Conservation (phyloP, 2,888 invertebrate genomes). For the Dione juno region DNA sequence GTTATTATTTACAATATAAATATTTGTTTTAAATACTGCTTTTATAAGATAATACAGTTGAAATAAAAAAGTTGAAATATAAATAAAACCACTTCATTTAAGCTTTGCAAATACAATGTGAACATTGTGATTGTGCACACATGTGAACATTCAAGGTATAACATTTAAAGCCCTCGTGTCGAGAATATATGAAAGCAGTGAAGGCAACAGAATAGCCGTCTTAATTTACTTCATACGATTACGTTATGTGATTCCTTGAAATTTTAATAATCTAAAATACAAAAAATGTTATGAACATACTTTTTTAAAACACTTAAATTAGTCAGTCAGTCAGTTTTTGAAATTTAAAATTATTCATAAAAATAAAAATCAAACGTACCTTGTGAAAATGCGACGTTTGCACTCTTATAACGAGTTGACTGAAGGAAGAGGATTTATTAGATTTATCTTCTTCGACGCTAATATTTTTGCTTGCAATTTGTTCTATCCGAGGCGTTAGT, state of each 20-base stretch:
- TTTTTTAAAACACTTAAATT: too few relatives aligned
- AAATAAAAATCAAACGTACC: slow-evolving; percentile 52
- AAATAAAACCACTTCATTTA: background rate
- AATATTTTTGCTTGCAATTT: slow-evolving; percentile 76
- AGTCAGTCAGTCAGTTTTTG: too few relatives aligned
- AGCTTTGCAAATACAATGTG: slow-evolving; percentile 7
- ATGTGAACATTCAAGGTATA: background rate
- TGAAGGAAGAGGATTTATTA: slow-evolving; percentile 79
- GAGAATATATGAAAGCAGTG: background rate
- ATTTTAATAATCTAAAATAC: too few relatives aligned
- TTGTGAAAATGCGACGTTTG: slow-evolving; percentile 79
- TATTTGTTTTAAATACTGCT: background rate
- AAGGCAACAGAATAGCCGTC: background rate
- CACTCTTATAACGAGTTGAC: slow-evolving; percentile 79
- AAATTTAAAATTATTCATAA: background rate
- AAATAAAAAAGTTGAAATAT: background rate
- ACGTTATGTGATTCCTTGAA: background rate
- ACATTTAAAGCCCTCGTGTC: slow-evolving; percentile 1
- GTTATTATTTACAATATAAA: background rate
- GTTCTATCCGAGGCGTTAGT: slow-evolving; percentile 61
- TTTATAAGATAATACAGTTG: background rate
- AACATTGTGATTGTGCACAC: too few relatives aligned
- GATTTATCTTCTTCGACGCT: slow-evolving; percentile 77
- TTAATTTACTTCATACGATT: background rate
- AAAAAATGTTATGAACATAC: too few relatives aligned